These are phyloP conservation scores for Centruroides sculpturatus DNA, from an alignment of 1,140 invertebrate species.

Conservation along the genomic window DNA sequence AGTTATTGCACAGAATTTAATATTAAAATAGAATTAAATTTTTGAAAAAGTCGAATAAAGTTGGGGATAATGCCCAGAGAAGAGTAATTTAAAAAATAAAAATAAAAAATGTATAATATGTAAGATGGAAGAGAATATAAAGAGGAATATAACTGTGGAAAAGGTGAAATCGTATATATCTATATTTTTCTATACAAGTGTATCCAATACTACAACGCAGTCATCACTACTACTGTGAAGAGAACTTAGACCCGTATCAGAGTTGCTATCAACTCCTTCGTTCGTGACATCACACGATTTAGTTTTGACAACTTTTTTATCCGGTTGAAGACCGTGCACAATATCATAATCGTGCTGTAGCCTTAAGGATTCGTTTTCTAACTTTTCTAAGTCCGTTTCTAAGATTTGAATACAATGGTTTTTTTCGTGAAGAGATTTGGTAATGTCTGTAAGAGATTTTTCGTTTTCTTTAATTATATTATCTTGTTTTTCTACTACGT, in stretches of 20 bases:
- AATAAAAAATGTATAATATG: no score
- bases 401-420: conserved; percentile 44
- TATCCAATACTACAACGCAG: conserved; percentile 31
- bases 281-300: conserved; percentile 3
- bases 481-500: no score
- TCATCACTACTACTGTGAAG: conserved; percentile 37
- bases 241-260: conserved; percentile 40
- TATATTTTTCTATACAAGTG: conserved; percentile 29
- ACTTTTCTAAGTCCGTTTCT: conserved; percentile 43
- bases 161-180: not conserved
- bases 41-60: no score
- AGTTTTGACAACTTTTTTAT: not conserved
- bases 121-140: no score
- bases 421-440: conserved; percentile 44
- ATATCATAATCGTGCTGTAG: conserved; percentile 10
- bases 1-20: no score
- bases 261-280: conserved; percentile 36
- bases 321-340: conserved; percentile 4
- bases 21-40: no score
- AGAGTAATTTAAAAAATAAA: no score
- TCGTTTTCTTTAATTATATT: conserved; percentile 40
- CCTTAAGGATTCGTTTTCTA: conserved; percentile 35
- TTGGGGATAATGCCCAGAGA: no score
- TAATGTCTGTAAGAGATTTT: conserved; percentile 43
- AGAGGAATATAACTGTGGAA: no score